Evolutionary conservation across 2,113 vertebrate genomes (phyloP).

Genomic region (Vombatus ursinus): DNA sequence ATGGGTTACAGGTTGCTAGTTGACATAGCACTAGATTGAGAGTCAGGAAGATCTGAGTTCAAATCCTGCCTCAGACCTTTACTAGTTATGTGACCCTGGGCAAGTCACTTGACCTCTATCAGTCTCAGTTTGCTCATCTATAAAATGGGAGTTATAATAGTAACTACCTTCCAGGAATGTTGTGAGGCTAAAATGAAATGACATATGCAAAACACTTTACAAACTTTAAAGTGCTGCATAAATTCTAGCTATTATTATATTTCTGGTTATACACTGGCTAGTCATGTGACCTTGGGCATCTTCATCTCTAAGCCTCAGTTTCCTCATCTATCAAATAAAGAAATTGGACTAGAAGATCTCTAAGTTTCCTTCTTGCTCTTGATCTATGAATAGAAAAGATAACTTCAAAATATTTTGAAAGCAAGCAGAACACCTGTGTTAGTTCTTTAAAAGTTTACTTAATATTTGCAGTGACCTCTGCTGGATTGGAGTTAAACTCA

Average conservation of each 20-base stretch:
- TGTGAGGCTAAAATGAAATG: background rate
- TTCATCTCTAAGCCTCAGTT: background rate
- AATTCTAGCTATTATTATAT: background rate
- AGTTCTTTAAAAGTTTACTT: background rate
- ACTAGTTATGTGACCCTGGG: background rate
- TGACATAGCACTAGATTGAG: background rate
- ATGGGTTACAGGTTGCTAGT: background rate
- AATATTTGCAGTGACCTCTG: slow-evolving; percentile 73
- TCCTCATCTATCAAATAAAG: background rate
- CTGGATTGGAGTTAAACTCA: slow-evolving; percentile 60
- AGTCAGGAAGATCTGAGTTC: background rate
- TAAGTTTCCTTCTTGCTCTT: background rate
- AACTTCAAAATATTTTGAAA: background rate
- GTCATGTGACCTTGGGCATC: background rate
- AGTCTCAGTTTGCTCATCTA: background rate
- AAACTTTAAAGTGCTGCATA: background rate
- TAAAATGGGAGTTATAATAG: background rate
- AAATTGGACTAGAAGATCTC: background rate
- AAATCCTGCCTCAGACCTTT: background rate
- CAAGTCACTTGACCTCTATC: background rate
- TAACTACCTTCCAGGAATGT: background rate
- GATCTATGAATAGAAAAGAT: background rate
- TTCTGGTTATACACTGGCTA: background rate
- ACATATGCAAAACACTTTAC: background rate
- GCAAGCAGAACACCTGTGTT: background rate